Conservation (phyloP, 2,888 invertebrate genomes). For the Drosophila atroscutellata region DNA sequence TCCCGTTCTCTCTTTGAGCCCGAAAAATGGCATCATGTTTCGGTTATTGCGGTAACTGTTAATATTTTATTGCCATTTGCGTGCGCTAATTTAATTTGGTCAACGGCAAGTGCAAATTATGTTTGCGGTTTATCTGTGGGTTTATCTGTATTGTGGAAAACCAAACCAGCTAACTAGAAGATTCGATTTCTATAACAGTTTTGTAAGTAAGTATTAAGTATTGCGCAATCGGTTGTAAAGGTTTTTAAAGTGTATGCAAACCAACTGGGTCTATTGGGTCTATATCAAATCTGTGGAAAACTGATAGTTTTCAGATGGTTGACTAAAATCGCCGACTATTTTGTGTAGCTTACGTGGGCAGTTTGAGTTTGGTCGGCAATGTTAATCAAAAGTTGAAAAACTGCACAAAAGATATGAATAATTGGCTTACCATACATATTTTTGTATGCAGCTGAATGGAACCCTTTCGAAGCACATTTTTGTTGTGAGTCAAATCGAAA, state of each 20-base stretch:
- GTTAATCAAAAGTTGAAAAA: background rate
- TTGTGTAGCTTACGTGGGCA: too few relatives aligned
- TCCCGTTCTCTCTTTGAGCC: constrained; percentile 44
- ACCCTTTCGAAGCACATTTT: background rate
- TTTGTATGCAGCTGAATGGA: background rate
- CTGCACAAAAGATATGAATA: background rate
- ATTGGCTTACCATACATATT: background rate
- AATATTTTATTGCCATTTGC: constrained; percentile 26
- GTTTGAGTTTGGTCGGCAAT: background rate
- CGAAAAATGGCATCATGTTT: constrained; percentile 43
- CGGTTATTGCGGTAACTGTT: constrained; percentile 53
- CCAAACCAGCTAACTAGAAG: background rate
- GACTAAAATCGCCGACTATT: too few relatives aligned
- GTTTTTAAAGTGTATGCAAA: too few relatives aligned
- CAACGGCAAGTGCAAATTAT: constrained; percentile 42
- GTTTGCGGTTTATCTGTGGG: constrained; percentile 5
- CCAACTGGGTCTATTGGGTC: too few relatives aligned
- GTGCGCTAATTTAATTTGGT: constrained; percentile 48
- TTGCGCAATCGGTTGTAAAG: too few relatives aligned
- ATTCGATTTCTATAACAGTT: background rate
- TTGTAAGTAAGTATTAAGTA: background rate
- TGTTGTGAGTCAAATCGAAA: constrained; percentile 8
- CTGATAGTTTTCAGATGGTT: too few relatives aligned
- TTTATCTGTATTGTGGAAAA: background rate
- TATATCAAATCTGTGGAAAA: too few relatives aligned